Base-by-base conservation (phyloP, 2,113 vertebrate species). In the Lethenteron reissneri region DNA sequence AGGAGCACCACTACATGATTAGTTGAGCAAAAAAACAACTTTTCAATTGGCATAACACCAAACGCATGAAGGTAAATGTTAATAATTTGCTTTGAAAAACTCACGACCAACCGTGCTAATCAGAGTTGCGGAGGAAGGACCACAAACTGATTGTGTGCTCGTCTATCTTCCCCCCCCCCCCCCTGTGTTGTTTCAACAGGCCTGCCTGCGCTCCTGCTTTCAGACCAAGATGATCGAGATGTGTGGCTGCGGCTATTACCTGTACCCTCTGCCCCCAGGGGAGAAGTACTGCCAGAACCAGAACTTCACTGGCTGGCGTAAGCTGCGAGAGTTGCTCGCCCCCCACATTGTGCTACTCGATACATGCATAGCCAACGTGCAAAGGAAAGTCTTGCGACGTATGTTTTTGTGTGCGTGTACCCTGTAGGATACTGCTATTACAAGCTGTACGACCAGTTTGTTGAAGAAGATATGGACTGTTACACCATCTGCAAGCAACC, bases 121-220 rank as follows among this genome's bases (percentile, higher is more conserved):
- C 41, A 3, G 41, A 41, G 41, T 41, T 41, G 41, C 41, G 41
- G 41, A 41, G 41, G 41, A 68, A 68, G 15, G 15, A 68, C 19
- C 19, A 68, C 15, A 15, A 68, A 68, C 15, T 68, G 62, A n/a
- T 19, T 68, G 15, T 7, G 7, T 15, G 62, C 15, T 64, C 4
- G 14, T 64, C 4, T 64, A 19, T 15, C 15, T 69, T 70, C 12
- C 56, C 56, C 57, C 56, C 56, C 56, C 57, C 56, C 8, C 58
- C 8, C 58, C 17, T 14, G 56, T 56, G 15, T 70, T 5, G 14
- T 70, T 60, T 58, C 70, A 9, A 1, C 79, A 86, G 85, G 83
- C 83, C 9, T 87, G 85, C 64, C 81, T 87, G 13, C 80, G 80
- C 56, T 87, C 85, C 15, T 87, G 85, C 57, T 85, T 84, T 78